Conservation (phyloP, 2,113 vertebrate species). For the Brachyhypopomus occidentalis region DNA sequence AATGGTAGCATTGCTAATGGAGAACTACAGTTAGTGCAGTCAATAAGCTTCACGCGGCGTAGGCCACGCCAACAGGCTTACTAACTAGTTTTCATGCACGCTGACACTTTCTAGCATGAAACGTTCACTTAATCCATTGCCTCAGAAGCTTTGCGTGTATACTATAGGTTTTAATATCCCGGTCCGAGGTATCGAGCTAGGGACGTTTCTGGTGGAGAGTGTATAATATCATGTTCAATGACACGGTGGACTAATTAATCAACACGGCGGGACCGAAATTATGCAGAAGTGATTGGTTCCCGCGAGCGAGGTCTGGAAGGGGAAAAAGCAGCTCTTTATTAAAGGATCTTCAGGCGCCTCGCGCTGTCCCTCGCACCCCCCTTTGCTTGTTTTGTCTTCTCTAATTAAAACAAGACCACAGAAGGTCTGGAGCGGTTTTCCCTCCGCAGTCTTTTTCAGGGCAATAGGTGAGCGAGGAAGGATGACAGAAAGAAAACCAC, state of each 20-base stretch:
- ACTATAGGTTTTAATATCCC: background rate
- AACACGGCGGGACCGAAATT: slow-evolving; percentile 12
- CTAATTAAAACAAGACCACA: slow-evolving; percentile 16
- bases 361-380: background rate
- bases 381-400: slow-evolving; percentile 7
- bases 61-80: background rate
- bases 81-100: background rate
- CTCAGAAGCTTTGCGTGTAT: background rate
- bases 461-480: background rate
- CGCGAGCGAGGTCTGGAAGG: background rate
- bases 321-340: background rate
- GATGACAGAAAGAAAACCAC: slow-evolving; percentile 1
- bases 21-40: background rate
- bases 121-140: background rate
- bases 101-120: background rate
- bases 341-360: background rate
- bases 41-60: background rate
- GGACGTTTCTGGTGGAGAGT: background rate
- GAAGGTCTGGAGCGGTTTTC: background rate
- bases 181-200: background rate
- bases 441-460: background rate
- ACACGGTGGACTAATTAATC: slow-evolving; percentile 34
- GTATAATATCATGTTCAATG: slow-evolving; percentile 4
- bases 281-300: slow-evolving; percentile 22
- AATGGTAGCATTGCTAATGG: background rate